phyloP scores from a whole-genome alignment of 37 sponge, comb jelly and placozoan species.

The Cliona cf. orientalis region DNA sequence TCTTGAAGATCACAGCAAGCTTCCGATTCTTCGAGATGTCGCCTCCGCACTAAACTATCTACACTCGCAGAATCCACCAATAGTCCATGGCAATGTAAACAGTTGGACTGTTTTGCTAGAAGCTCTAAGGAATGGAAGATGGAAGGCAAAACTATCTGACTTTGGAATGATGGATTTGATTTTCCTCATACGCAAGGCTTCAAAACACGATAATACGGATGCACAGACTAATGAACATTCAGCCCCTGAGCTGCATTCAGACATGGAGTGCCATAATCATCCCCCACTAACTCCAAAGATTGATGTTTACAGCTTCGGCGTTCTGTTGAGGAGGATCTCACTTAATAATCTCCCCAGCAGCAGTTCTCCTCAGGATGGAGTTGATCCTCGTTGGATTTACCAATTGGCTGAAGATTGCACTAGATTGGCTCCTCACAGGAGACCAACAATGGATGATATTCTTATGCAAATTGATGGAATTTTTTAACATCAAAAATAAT shows the following conservation, averaged over 20 bases:
- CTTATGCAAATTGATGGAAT: too few species aligned
- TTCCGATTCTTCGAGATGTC: conserved; percentile 41
- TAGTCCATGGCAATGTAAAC: too few species aligned
- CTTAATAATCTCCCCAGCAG: too few species aligned
- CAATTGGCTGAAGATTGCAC: too few species aligned
- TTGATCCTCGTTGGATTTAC: too few species aligned
- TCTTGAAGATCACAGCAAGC: not conserved
- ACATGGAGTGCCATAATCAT: too few species aligned
- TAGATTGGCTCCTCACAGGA: too few species aligned
- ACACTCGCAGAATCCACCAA: conserved; percentile 40
- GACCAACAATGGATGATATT: too few species aligned
- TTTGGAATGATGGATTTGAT: conserved; percentile 71
- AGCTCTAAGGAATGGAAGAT: conserved; percentile 5
- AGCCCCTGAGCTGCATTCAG: conserved; percentile 56
- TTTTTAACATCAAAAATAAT: too few species aligned
- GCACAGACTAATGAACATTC: conserved; percentile 52
- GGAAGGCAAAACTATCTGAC: conserved; percentile 78
- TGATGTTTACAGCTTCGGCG: conserved; percentile 80
- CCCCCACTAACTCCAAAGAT: conserved; percentile 74
- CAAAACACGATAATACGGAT: too few species aligned
- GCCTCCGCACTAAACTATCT: conserved; percentile 51
- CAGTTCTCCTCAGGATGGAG: too few species aligned
- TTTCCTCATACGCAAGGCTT: conserved; percentile 10
- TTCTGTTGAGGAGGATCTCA: too few species aligned
- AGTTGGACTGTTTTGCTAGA: conserved; percentile 61